Conservation (phyloP, 92 coral and sea anemone species). For the Bergia sp. region DNA sequence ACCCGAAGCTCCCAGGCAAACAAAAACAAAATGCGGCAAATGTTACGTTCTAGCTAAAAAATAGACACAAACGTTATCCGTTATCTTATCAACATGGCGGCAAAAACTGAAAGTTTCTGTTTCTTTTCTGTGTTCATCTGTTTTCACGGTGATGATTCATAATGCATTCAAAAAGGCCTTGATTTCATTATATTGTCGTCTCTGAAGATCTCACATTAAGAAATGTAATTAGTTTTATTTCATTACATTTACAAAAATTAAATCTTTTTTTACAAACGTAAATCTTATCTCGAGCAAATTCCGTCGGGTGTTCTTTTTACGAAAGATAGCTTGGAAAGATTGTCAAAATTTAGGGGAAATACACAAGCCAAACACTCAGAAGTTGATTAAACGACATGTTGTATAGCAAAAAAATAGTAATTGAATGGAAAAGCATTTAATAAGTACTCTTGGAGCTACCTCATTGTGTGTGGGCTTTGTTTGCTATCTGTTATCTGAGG, state of each 20-base stretch:
- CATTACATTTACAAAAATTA: background rate
- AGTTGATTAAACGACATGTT: background rate
- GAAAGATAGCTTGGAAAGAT: background rate
- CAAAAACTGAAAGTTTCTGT: background rate
- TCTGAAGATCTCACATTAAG: background rate
- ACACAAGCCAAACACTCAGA: background rate
- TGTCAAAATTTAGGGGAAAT: background rate
- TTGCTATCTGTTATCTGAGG: slow-evolving; percentile 9
- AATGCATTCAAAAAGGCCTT: background rate
- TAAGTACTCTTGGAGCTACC: background rate
- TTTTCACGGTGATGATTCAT: background rate
- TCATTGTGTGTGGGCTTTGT: background rate
- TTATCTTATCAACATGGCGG: background rate
- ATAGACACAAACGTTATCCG: background rate
- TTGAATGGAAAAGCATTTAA: background rate
- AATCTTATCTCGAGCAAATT: background rate
- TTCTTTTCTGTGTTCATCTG: background rate
- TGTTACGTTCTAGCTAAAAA: background rate
- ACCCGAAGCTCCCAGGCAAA: background rate
- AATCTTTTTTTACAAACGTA: background rate
- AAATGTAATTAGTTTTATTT: background rate
- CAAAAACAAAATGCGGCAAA: background rate
- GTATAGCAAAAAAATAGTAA: too few relatives aligned
- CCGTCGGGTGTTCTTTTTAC: background rate
- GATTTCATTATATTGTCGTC: too few relatives aligned